A percentile compares a stretch with the other conserved stretches of the same genome.
Conservation (phyloP, 2,113 vertebrate genomes). For the Falcunculus frontatus region DNA sequence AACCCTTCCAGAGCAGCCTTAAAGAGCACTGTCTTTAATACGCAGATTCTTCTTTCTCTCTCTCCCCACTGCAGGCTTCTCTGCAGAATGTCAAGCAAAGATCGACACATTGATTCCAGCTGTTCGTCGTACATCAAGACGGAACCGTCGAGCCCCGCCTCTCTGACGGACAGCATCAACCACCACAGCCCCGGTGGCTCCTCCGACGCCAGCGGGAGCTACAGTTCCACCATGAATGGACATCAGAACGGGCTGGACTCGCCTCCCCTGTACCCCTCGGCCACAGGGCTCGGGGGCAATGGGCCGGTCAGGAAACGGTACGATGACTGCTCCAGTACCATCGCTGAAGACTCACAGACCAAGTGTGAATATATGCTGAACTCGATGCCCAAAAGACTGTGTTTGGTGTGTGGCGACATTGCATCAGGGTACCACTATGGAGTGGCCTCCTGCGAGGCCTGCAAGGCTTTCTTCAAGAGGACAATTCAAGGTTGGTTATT, state of each 20-base stretch:
- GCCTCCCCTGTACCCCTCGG: constrained; percentile 92
- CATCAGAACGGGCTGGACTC: constrained; percentile 99
- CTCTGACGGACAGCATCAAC: constrained; percentile 99
- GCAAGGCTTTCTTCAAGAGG: constrained; percentile 99
- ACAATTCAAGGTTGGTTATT: constrained; percentile 96
- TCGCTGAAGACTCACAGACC: constrained; percentile 96
- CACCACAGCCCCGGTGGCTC: constrained; percentile 99
- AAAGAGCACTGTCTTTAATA: constrained; percentile 66
- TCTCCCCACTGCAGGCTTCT: constrained; percentile 85
- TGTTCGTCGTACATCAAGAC: constrained; percentile 99
- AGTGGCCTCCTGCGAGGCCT: constrained; percentile 97
- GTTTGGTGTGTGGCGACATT: constrained; percentile 98
- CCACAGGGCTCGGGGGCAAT: constrained; percentile 85
- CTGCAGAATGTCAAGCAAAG: constrained; percentile 99
- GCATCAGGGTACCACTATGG: constrained; percentile 99
- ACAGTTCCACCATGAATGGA: constrained; percentile 99
- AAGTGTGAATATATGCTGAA: constrained; percentile 99
- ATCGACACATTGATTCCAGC: constrained; percentile 99
- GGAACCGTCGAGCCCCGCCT: constrained; percentile 98
- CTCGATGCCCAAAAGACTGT: constrained; percentile 99
- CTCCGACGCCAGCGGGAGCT: constrained; percentile 98
- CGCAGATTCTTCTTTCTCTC: constrained; percentile 51
- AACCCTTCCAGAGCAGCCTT: constrained; percentile 55
- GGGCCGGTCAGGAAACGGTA: constrained; percentile 92
- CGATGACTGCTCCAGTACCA: constrained; percentile 97